These are phyloP conservation scores for Borostomias antarcticus DNA, from an alignment of 2,797 vertebrate species.

Conservation along the genomic window DNA sequence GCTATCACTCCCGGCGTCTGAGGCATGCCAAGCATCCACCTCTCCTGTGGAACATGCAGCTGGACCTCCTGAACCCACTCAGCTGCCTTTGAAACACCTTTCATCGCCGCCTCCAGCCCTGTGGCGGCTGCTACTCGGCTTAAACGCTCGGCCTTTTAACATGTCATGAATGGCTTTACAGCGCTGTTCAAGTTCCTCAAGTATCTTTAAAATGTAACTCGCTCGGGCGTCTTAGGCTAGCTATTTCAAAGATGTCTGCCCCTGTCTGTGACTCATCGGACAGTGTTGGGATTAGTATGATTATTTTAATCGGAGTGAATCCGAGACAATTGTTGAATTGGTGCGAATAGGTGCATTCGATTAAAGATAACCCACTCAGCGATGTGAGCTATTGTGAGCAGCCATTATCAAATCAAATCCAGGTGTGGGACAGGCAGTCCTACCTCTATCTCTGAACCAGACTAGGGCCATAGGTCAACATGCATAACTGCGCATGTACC, in stretches of 20 bases:
- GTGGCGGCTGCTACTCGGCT: no score
- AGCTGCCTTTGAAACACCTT: not conserved
- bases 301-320: no score
- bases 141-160: not conserved
- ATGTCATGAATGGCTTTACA: slow-evolving; percentile 12
- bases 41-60: not conserved
- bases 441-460: no score
- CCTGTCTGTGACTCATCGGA: no score
- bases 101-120: not conserved
- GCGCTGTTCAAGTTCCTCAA: slow-evolving; percentile 2
- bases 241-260: no score
- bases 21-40: not conserved
- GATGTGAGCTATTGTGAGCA: no score
- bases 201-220: slow-evolving; percentile 2
- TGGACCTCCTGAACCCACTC: not conserved
- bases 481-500: slow-evolving; percentile 1
- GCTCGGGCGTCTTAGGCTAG: not conserved
- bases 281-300: no score
- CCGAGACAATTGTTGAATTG: no score
- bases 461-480: not conserved
- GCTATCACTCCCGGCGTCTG: not conserved
- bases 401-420: no score
- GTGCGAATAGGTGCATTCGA: no score
- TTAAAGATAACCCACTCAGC: no score
- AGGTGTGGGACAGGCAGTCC: no score